Evolutionary conservation across 2,113 vertebrate species (phyloP).

Genomic region (Anoura caudifer): DNA sequence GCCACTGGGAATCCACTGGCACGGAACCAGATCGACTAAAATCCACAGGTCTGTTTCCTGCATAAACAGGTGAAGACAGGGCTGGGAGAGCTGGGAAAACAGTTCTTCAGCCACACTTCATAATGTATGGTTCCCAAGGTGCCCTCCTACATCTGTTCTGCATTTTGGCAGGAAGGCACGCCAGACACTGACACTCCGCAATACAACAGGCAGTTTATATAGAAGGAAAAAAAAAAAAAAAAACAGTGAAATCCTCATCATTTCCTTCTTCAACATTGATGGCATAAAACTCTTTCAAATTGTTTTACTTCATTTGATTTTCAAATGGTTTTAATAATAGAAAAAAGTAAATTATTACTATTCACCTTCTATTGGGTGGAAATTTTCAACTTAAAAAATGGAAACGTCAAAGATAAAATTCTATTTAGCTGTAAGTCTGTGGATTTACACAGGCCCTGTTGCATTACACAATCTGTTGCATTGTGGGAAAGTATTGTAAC

Average conservation of each 20-base stretch:
- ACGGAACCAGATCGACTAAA: constrained; percentile 48
- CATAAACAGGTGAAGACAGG: constrained; percentile 70
- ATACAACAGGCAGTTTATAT: constrained; percentile 11
- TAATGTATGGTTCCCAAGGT: constrained; percentile 58
- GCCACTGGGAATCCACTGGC: constrained; percentile 54
- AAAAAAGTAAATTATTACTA: not conserved
- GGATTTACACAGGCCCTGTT: not conserved
- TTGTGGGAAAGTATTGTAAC: not conserved
- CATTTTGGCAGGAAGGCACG: constrained; percentile 52
- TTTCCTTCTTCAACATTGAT: not conserved
- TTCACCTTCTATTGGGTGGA: not conserved
- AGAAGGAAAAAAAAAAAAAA: not conserved
- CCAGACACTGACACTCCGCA: not conserved
- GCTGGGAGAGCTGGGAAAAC: constrained; percentile 54
- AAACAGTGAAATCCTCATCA: not conserved
- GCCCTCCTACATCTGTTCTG: constrained; percentile 69
- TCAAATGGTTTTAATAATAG: constrained; percentile 8
- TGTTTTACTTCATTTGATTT: constrained; percentile 40
- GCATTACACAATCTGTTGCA: not conserved
- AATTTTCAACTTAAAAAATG: not conserved
- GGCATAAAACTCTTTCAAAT: not conserved
- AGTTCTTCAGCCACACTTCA: constrained; percentile 55
- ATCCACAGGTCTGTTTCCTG: constrained; percentile 68
- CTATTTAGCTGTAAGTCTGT: not conserved
- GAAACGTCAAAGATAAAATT: constrained; percentile 10